A percentile compares a stretch with the other conserved stretches of the same genome.
These are phyloP conservation scores for Villa cingulata DNA, from an alignment of 2,888 invertebrate species.

Conservation along the genomic window DNA sequence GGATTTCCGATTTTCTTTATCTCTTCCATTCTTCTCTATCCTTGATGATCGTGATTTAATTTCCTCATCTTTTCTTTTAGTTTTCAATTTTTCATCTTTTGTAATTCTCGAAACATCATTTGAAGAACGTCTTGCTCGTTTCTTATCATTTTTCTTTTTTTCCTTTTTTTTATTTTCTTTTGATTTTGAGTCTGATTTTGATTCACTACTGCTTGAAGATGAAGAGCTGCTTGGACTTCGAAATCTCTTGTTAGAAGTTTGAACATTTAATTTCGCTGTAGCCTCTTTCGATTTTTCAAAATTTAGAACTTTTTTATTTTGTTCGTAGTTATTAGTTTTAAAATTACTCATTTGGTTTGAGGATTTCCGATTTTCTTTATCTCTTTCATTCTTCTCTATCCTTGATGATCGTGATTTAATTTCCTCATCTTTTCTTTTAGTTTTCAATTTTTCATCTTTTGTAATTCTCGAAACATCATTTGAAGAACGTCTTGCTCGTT, in stretches of 20 bases:
- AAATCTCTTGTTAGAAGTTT: slow-evolving; percentile 42
- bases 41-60: no score
- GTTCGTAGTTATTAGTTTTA: slow-evolving; percentile 60
- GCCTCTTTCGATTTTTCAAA: slow-evolving; percentile 32
- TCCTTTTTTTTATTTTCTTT: slow-evolving; percentile 44
- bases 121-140: slow-evolving; percentile 40
- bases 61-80: no score
- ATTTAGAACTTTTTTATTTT: slow-evolving; percentile 36
- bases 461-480: no score
- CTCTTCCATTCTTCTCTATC: no score
- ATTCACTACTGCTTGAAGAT: slow-evolving; percentile 43
- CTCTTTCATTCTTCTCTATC: slow-evolving; percentile 13
- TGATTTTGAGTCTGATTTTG: slow-evolving; percentile 33
- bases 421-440: slow-evolving; percentile 15
- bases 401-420: slow-evolving; percentile 16
- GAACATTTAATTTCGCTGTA: slow-evolving; percentile 8
- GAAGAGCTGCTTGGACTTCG: slow-evolving; percentile 38
- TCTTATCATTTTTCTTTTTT: slow-evolving; percentile 48
- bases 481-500: no score
- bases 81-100: slow-evolving; percentile 41
- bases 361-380: slow-evolving; percentile 41
- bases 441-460: slow-evolving; percentile 39
- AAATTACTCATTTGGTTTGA: slow-evolving; percentile 56
- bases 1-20: no score
- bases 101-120: slow-evolving; percentile 24